Evolutionary conservation across 2,888 invertebrate genomes (phyloP).

Genomic region (Tuberolachnus salignus): DNA sequence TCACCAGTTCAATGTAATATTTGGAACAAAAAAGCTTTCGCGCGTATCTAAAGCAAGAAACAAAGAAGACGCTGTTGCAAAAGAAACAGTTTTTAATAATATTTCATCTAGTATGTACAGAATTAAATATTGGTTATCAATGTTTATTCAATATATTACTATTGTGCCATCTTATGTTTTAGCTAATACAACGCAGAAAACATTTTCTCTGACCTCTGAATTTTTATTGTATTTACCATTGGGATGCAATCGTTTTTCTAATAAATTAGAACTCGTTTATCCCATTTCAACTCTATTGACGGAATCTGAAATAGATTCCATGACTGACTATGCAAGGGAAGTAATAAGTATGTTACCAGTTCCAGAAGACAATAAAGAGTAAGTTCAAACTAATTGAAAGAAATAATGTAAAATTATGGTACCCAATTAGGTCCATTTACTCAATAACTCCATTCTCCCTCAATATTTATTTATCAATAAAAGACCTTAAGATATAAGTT

Average conservation of each 20-base stretch:
- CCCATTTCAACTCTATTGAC: slow-evolving; percentile 29
- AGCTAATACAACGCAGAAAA: background rate
- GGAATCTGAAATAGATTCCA: slow-evolving; percentile 24
- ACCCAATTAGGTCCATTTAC: too few relatives aligned
- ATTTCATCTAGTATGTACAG: slow-evolving; percentile 14
- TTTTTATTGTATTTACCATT: slow-evolving; percentile 28
- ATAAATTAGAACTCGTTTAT: slow-evolving; percentile 28
- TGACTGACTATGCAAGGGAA: slow-evolving; percentile 29
- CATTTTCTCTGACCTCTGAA: background rate
- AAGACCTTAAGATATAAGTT: too few relatives aligned
- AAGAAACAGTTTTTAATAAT: slow-evolving; percentile 5
- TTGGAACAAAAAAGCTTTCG: slow-evolving; percentile 35
- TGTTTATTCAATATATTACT: background rate
- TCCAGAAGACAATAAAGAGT: slow-evolving; percentile 9
- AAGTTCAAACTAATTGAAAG: slow-evolving; percentile 19
- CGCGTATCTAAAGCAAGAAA: slow-evolving; percentile 1
- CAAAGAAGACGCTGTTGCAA: background rate
- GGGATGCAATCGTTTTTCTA: slow-evolving; percentile 32
- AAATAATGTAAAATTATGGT: too few relatives aligned
- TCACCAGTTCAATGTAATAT: background rate
- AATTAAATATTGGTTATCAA: background rate
- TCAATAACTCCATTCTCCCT: too few relatives aligned
- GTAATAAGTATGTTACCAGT: slow-evolving; percentile 27
- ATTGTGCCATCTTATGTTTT: background rate
- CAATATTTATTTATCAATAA: too few relatives aligned